Base-by-base conservation (phyloP, 2,113 vertebrate species). In the Drymodes brunneopygia region DNA sequence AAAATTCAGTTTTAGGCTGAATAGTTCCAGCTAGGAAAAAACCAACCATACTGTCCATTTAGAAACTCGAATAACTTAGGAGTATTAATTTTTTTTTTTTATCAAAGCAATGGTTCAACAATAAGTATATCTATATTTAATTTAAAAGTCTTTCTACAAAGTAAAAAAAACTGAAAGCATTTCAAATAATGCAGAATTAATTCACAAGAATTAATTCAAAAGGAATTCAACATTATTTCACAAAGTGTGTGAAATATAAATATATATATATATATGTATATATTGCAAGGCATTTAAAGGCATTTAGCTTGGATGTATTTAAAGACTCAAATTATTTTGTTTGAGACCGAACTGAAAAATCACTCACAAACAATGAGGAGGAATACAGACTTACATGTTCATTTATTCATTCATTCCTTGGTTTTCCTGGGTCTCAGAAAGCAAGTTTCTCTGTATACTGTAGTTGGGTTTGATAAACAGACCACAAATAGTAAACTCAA, bases 221-320 rank as follows among this genome's bases (percentile, higher is more conserved):
- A 70, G 16, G 31, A 58, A 65, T 66, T 57, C 21, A 47, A 61
- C 11, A 29, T 69, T 51, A 51, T 87, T 92, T 81, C 19, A 36
- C 7, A 50, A n/a, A 56, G 12, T 15, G 2, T 44, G 2, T 38
- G 38, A n/a, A n/a, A n/a, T n/a, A n/a, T n/a, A n/a, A n/a, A n/a
- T 38, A 6, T 31, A 0, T 16, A 13, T 12, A 16, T 6, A 2
- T 10, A 11, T 7, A 24, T 6, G n/a, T 6, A 64, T 7, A 17
- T 17, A 31, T 7, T 62, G 44, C 25, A 78, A 71, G 35, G 11
- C 21, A 78, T 35, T 89, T 42, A 72, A 78, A 71, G 35, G 11
- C 21, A 78, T 35, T 89, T 42, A 72, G 3, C 29, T 85, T 74
- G 16, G 35, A 74, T 56, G 4, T 51, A 38, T n/a, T 90, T 62